Conservation (phyloP, 2,113 vertebrate species). For the Bungarus multicinctus region DNA sequence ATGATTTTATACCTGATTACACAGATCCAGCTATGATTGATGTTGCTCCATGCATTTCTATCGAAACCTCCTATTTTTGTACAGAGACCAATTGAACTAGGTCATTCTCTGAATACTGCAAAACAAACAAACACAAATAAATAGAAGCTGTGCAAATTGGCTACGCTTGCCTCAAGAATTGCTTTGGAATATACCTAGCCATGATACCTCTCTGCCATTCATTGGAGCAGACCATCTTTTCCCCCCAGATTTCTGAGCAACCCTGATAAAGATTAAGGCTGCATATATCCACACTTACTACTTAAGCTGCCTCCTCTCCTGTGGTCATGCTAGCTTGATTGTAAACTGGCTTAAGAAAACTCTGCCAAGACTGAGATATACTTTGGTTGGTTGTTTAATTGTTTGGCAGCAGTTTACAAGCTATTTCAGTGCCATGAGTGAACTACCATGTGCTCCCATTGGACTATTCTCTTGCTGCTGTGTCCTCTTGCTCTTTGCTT, state of each 20-base stretch:
- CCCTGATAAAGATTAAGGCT: neutral
- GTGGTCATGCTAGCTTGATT: neutral
- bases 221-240: neutral
- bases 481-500: neutral
- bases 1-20: neutral
- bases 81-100: neutral
- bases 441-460: neutral
- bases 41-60: neutral
- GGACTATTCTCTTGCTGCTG: neutral
- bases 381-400: neutral
- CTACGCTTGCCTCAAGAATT: neutral
- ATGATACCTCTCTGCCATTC: neutral
- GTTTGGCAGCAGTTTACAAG: neutral
- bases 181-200: neutral
- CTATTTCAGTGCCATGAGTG: neutral
- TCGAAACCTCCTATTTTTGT: neutral
- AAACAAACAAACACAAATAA: neutral
- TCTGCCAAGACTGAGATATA: neutral
- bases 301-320: neutral
- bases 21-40: neutral
- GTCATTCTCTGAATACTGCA: neutral
- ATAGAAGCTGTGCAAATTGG: neutral
- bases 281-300: neutral
- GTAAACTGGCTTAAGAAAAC: neutral
- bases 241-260: neutral